Evolutionary conservation across 2,888 invertebrate genomes (phyloP).

Genomic region (Encarsia formosa): DNA sequence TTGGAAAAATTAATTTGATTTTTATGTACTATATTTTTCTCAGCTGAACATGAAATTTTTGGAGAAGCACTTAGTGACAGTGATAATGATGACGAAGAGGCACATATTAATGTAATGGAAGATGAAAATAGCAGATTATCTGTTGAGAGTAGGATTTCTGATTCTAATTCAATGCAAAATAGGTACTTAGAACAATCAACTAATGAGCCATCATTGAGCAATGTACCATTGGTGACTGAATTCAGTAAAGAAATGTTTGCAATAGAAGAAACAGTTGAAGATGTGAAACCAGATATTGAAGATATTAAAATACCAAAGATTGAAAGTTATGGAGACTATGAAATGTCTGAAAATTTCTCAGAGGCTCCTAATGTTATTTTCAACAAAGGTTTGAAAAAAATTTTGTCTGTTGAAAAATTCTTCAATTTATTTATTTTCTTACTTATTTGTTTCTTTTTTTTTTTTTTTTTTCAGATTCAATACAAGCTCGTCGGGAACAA

Average conservation of each 20-base stretch:
- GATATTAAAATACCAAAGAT: constrained; percentile 29
- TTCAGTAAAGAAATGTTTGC: constrained; percentile 63
- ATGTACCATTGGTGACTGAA: constrained; percentile 56
- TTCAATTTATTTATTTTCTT: too few species aligned
- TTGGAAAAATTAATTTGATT: too few species aligned
- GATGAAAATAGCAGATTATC: constrained; percentile 76
- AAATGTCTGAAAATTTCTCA: constrained; percentile 17
- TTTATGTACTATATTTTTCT: too few species aligned
- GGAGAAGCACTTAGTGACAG: constrained; percentile 91
- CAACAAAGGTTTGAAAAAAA: constrained; percentile 28
- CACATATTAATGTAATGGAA: constrained; percentile 67
- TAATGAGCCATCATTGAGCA: constrained; percentile 31
- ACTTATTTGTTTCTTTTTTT: too few species aligned
- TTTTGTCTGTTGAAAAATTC: too few species aligned
- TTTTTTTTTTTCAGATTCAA: constrained; percentile 44
- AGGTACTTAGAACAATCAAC: constrained; percentile 36
- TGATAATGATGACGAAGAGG: constrained; percentile 74
- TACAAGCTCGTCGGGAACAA: constrained; percentile 65
- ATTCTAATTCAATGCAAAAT: constrained; percentile 61
- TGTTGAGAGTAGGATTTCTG: constrained; percentile 69
- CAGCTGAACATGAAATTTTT: constrained; percentile 80
- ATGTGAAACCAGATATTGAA: constrained; percentile 36
- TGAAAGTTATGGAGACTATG: constrained; percentile 22
- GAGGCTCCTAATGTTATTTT: constrained; percentile 24
- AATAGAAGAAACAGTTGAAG: constrained; percentile 32